phyloP scores from a whole-genome alignment of 2,888 invertebrate species.

The Nipponacmea schrenckii region DNA sequence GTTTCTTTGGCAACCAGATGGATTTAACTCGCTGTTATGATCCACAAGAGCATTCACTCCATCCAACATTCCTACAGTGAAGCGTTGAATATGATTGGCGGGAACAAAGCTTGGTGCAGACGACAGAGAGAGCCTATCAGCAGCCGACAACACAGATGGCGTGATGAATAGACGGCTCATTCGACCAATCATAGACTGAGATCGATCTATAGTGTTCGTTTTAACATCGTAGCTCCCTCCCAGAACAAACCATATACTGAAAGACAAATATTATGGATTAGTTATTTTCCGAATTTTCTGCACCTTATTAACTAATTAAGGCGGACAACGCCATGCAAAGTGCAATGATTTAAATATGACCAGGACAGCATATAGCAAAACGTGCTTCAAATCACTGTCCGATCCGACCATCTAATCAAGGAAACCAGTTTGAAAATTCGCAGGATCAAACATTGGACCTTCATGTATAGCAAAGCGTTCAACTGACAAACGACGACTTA shows the following conservation, averaged over 20 bases:
- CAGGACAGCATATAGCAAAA: too few species aligned
- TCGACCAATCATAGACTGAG: slow-evolving; percentile 37
- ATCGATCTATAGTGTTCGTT: slow-evolving; percentile 24
- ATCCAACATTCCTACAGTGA: slow-evolving; percentile 28
- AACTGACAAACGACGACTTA: too few species aligned
- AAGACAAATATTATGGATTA: slow-evolving; percentile 1
- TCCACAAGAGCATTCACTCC: slow-evolving; percentile 28
- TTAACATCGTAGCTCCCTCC: slow-evolving; percentile 30
- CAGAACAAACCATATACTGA: slow-evolving; percentile 39
- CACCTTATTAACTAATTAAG: too few species aligned
- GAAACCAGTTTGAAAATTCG: too few species aligned
- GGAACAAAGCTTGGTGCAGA: slow-evolving; percentile 23
- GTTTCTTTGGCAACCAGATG: slow-evolving; percentile 12
- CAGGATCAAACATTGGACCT: too few species aligned
- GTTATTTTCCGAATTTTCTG: too few species aligned
- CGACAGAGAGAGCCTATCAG: slow-evolving; percentile 26
- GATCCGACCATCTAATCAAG: too few species aligned
- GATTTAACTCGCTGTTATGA: slow-evolving; percentile 33
- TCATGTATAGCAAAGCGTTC: too few species aligned
- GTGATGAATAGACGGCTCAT: slow-evolving; percentile 38
- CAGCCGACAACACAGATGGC: slow-evolving; percentile 27
- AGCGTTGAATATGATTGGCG: slow-evolving; percentile 17
- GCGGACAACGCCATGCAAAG: too few species aligned
- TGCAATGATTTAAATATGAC: too few species aligned
- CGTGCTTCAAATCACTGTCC: too few species aligned